Evolutionary conservation across 2,888 invertebrate genomes (phyloP).

Genomic region (Scaptomyza parva): DNA sequence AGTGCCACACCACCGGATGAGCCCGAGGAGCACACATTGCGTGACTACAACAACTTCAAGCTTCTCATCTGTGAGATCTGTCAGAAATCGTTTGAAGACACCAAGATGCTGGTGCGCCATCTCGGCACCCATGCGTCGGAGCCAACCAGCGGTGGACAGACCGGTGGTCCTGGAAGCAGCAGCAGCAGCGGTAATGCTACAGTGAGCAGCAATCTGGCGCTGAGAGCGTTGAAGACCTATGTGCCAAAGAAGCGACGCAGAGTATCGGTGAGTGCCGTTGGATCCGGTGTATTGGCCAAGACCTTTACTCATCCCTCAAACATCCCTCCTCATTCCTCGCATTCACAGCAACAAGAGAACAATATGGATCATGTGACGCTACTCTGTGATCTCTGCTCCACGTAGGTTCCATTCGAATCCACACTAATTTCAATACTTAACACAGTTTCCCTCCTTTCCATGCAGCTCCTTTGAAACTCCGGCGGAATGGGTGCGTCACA

Average conservation of each 20-base stretch:
- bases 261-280: slow-evolving; percentile 85
- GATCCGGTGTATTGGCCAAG: slow-evolving; percentile 48
- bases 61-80: slow-evolving; percentile 93
- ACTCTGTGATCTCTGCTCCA: slow-evolving; percentile 91
- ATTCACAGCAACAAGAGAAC: slow-evolving; percentile 86
- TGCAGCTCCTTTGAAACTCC: slow-evolving; percentile 89
- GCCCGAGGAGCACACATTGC: slow-evolving; percentile 72
- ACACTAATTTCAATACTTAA: neutral
- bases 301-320: slow-evolving; percentile 43
- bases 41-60: slow-evolving; percentile 87
- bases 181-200: slow-evolving; percentile 41
- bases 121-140: slow-evolving; percentile 90
- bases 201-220: slow-evolving; percentile 49
- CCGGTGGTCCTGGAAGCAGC: slow-evolving; percentile 14
- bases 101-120: slow-evolving; percentile 93
- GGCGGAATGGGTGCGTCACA: slow-evolving; percentile 94
- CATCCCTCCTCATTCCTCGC: slow-evolving; percentile 48
- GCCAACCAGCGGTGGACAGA: slow-evolving; percentile 82
- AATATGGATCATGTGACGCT: slow-evolving; percentile 88
- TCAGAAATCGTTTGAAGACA: slow-evolving; percentile 92
- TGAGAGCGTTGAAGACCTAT: slow-evolving; percentile 74
- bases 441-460: neutral
- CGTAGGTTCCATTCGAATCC: slow-evolving; percentile 84
- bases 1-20: slow-evolving; percentile 61
- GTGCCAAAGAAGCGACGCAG: slow-evolving; percentile 85